Percentiles rank a stretch among this genome's conserved stretches.
Conservation (phyloP, 2,113 vertebrate species). For the Pogonocichla stellata region DNA sequence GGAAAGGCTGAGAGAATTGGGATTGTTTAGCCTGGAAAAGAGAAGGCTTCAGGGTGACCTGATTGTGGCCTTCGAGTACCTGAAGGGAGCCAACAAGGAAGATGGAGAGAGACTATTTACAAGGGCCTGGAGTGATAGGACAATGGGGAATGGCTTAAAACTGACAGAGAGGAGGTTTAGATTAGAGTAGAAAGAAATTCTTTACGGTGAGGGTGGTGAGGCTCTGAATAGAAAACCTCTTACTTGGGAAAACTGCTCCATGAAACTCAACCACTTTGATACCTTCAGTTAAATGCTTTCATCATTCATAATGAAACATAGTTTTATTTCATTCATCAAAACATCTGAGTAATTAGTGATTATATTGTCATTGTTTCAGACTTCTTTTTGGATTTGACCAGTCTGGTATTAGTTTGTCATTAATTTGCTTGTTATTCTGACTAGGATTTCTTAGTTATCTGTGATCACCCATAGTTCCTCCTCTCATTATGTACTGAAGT, state of each 20-base stretch:
- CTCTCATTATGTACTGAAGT: background rate
- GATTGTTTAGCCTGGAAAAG: background rate
- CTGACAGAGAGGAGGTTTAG: background rate
- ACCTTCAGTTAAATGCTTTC: background rate
- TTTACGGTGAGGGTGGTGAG: background rate
- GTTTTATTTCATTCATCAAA: background rate
- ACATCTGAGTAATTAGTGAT: background rate
- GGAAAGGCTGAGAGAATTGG: background rate
- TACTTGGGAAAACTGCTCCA: background rate
- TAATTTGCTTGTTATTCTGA: background rate
- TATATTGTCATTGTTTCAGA: background rate
- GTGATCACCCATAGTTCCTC: background rate
- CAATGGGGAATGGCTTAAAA: background rate
- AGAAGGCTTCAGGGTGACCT: no score
- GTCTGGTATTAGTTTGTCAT: background rate
- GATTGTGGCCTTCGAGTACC: background rate
- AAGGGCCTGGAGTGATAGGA: background rate
- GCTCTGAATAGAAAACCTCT: background rate
- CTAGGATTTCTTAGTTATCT: background rate
- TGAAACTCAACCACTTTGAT: background rate
- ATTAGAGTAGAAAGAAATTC: background rate
- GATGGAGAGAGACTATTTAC: background rate
- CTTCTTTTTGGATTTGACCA: background rate
- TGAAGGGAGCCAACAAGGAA: background rate
- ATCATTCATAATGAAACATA: background rate